These are phyloP conservation scores for Anthonomus grandis DNA, from an alignment of 1,140 invertebrate species.

Conservation along the genomic window DNA sequence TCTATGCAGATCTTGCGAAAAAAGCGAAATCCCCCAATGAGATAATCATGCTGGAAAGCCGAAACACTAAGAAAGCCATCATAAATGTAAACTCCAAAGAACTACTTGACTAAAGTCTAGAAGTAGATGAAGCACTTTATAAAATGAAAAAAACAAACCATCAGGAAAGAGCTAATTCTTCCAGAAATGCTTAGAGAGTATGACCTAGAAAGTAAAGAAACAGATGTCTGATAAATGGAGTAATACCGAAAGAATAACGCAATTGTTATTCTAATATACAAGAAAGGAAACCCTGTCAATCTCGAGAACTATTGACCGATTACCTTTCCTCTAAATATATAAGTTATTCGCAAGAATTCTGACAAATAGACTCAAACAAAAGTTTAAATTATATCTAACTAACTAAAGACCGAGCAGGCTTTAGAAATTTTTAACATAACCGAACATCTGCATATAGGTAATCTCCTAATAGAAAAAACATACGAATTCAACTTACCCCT, in stretches of 20 bases:
- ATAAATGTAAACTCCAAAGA: neutral
- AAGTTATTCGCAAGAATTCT: neutral
- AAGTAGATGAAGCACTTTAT: neutral
- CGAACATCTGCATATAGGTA: no score
- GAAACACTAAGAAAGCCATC: neutral
- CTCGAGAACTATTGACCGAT: neutral
- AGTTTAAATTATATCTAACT: no score
- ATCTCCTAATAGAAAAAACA: neutral
- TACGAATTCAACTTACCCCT: neutral
- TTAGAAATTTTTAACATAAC: no score
- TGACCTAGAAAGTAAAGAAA: neutral
- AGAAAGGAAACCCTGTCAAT: no score
- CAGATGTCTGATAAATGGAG: no score
- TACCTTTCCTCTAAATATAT: no score
- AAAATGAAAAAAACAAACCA: neutral
- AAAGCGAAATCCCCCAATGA: no score
- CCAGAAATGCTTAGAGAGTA: neutral
- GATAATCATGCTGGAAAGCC: neutral
- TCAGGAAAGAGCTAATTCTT: neutral
- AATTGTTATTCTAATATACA: no score
- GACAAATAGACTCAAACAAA: no score
- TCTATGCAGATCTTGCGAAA: no score
- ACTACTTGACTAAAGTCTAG: no score
- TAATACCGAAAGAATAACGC: no score
- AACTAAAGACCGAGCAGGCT: neutral